Evolutionary conservation across 2,888 invertebrate species (phyloP).

Genomic region (Melinopterus prodromus): DNA sequence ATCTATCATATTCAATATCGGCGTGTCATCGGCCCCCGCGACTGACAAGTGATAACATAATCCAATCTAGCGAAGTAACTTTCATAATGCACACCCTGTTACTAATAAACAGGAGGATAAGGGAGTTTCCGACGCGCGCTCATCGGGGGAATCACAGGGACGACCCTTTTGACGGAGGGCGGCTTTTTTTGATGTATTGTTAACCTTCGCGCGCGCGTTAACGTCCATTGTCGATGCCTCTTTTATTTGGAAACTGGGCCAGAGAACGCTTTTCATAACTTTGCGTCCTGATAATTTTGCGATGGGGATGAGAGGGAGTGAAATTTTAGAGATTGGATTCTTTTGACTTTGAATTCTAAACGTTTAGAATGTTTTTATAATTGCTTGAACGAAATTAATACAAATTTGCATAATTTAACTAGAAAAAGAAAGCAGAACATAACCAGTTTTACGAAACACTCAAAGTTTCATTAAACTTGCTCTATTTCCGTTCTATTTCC

Average conservation of each 20-base stretch:
- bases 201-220: not conserved
- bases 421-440: no score
- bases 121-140: not conserved
- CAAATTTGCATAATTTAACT: no score
- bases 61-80: constrained; percentile 28
- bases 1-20: constrained; percentile 29
- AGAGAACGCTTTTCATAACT: not conserved
- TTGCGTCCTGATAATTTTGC: not conserved
- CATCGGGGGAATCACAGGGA: not conserved
- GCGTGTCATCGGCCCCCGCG: constrained; percentile 15
- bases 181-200: not conserved
- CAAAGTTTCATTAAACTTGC: no score
- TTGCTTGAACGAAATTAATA: no score
- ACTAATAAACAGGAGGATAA: not conserved
- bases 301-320: not conserved
- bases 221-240: not conserved
- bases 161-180: not conserved
- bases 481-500: no score
- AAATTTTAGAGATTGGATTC: not conserved
- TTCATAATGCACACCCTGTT: constrained; percentile 28
- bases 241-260: not conserved
- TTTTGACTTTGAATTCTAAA: not conserved
- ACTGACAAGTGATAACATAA: constrained; percentile 30
- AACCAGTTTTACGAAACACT: no score
- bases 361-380: no score